Evolutionary conservation across 37 sponge, comb jelly and placozoan genomes (phyloP).

Genomic region (Ephydatia muelleri): DNA sequence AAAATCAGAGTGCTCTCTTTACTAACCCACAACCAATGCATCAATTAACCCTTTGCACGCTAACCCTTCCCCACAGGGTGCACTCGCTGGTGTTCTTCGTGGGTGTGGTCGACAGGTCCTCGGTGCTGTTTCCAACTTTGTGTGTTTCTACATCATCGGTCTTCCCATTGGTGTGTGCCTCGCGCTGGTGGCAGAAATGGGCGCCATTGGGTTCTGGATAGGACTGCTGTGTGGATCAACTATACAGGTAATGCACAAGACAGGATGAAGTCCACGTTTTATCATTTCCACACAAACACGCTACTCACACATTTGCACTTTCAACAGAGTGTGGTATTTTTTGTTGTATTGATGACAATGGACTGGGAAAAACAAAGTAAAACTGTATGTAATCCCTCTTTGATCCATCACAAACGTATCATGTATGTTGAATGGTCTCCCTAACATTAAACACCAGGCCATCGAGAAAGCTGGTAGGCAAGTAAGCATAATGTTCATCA

Average conservation of each 20-base stretch:
- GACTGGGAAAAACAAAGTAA: constrained; percentile 64
- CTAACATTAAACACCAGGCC: no score
- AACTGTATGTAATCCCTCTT: constrained; percentile 23
- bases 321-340: neutral
- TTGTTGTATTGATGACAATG: constrained; percentile 13
- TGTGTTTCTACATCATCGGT: constrained; percentile 49
- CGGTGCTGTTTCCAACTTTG: constrained; percentile 39
- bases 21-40: neutral
- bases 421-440: no score
- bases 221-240: constrained; percentile 17
- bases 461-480: no score
- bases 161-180: constrained; percentile 52
- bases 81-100: constrained; percentile 39
- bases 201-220: constrained; percentile 55
- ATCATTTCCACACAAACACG: no score
- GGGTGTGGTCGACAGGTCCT: constrained; percentile 48
- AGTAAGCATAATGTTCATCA: no score
- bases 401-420: no score
- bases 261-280: no score
- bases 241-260: constrained; percentile 10
- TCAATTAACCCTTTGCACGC: neutral
- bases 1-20: no score
- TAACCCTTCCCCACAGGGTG: constrained; percentile 5
- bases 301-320: no score
- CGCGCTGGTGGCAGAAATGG: constrained; percentile 33